These are phyloP conservation scores for Pecten maximus DNA, from an alignment of 2,888 invertebrate genomes.

Conservation along the genomic window DNA sequence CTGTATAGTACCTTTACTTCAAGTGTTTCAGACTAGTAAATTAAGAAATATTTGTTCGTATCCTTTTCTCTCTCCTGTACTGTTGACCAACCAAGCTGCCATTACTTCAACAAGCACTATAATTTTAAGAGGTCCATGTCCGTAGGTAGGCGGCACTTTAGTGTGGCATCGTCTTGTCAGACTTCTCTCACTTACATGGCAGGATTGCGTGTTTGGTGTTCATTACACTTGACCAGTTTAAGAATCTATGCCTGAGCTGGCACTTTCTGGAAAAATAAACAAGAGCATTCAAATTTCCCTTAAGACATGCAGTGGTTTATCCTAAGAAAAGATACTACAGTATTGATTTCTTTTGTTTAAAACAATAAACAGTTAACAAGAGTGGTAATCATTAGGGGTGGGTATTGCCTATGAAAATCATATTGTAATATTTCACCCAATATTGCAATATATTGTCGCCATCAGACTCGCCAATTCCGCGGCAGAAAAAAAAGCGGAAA, in stretches of 20 bases:
- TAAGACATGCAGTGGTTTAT: too few relatives aligned
- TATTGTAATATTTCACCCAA: too few relatives aligned
- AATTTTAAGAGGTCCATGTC: background rate
- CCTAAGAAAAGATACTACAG: background rate
- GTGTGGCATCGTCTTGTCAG: background rate
- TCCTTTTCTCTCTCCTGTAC: constrained; percentile 15
- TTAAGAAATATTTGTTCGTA: constrained; percentile 20
- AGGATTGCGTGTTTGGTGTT: constrained; percentile 24
- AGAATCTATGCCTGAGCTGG: constrained; percentile 1
- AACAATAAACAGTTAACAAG: too few relatives aligned
- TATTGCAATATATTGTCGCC: too few relatives aligned
- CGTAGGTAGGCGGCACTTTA: background rate
- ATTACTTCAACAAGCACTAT: constrained; percentile 22
- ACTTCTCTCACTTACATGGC: background rate
- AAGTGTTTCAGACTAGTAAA: constrained; percentile 31
- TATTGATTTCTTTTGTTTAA: too few relatives aligned
- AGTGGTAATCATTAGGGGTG: too few relatives aligned
- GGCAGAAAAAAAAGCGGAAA: too few relatives aligned
- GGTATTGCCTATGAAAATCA: too few relatives aligned
- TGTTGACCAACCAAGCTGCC: constrained; percentile 38
- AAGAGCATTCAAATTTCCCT: background rate
- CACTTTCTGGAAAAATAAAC: background rate
- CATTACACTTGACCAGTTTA: background rate
- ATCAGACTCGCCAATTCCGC: too few relatives aligned
- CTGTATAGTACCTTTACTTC: background rate